Evolutionary conservation across 2,797 vertebrate species (phyloP), one percentile per base, ranked within the genome.

Genomic region (Orestias chungarensis): DNA sequence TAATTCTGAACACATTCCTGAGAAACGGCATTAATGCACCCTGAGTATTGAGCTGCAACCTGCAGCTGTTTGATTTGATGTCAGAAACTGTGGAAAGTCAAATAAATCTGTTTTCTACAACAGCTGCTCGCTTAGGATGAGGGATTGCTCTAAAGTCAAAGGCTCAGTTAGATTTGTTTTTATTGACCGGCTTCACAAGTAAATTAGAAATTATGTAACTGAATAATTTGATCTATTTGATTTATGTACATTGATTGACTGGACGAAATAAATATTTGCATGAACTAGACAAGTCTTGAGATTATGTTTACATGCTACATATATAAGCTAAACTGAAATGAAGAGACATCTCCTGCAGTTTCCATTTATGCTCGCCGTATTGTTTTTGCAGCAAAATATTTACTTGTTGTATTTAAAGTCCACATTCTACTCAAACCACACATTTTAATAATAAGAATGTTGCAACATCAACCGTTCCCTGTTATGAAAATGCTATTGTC

Each of bases 1-100:
- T 68, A 55, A 55, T 55, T 50, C 38, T 68, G 49, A 54, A 55
- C 66, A 68, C 40, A 54, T 42, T 55, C 9, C 35, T 27, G 33
- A 54, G 49, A 38, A 52, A n/a, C n/a, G 27, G 66, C n/a, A 17
- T 68, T 14, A 40, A 25, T 42, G 66, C 35, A 68, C 66, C 33
- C 11, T 7, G 49, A 35, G 35, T 27, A 40, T 52, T 54, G 49
- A 68, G 15, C 25, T 54, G 49, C 29, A 27, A 52, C 47, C 66
- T 68, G 35, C 14, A 40, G 10, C 50, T 54, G 49, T 1, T 1
- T 15, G 7, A 52, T 38, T 11, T 25, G n/a, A 25, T 9, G 33
- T 54, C 15, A 40, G 49, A 59, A 59, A 59, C 55, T 20, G 27
- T n/a, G n/a, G n/a, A n/a, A n/a, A n/a, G 27, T 52, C 50, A 25